Evolutionary conservation across 2,888 invertebrate species (phyloP), one percentile per base, ranked within the genome.

Genomic region (Cyaniris semiargus): DNA sequence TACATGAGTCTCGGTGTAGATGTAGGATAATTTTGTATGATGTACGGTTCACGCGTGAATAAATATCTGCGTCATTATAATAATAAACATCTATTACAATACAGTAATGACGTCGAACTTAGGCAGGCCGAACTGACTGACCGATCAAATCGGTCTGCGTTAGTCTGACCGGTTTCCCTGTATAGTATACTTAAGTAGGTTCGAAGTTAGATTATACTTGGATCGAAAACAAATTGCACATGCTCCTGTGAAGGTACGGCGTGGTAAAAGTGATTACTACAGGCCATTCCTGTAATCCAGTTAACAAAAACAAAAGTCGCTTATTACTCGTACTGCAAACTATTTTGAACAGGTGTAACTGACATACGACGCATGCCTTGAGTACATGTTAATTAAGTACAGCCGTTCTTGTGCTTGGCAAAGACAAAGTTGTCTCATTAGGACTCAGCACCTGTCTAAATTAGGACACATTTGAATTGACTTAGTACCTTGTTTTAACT

Each of bases 301-400:
- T 5, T 15, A 15, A 48, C 48, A 48, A 53, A 53, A 66, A 66
- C 66, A 27, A 27, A 66, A 66, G 23, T 1, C 66, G 6, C 66
- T 27, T 66, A 66, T 0, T 18, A 66, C 27, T n/a, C n/a, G 31
- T 15, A 6, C 23, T 60, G 60, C 23, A 60, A 23, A 66, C 66
- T 53, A 48, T 27, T 74, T 74, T 23, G 48, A 74, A 74, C 74
- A 53, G 74, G 74, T 74, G 74, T 74, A 53, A 31, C 53, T 53
- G 74, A 74, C 74, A 27, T 74, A 53, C 23, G 21, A 44, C 72
- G 21, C 72, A 44, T 44, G 38, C 10, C 5, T 10, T 44, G 71
- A 74, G 74, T 27, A 53, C 74, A 74, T 74, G 74, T 74, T 74
- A 74, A 74, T 74, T 74, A 74, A 74, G 74, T 74, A 74, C 74